phyloP scores from a whole-genome alignment of 2,888 invertebrate genomes.

The Tipula vernalis region DNA sequence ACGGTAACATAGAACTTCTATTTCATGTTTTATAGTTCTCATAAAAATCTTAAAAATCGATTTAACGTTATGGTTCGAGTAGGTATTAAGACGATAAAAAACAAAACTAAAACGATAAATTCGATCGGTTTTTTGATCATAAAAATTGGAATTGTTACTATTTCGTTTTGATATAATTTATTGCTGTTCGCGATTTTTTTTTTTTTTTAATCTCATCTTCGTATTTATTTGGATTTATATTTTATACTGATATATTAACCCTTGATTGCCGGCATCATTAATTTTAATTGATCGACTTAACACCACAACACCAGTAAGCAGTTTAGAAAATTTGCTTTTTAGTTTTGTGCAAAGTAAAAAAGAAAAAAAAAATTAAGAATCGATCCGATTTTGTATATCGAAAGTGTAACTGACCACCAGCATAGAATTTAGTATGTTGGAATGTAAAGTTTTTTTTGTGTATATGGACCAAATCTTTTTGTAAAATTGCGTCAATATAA shows the following conservation, averaged over 20 bases:
- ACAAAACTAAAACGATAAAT: background rate
- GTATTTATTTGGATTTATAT: background rate
- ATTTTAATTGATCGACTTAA: background rate
- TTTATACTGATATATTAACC: background rate
- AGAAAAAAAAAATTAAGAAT: background rate
- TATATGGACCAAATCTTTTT: background rate
- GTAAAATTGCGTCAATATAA: background rate
- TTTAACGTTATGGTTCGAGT: background rate
- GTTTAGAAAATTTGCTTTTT: background rate
- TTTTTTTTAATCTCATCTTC: background rate
- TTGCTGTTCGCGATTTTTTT: background rate
- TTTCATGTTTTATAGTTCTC: background rate
- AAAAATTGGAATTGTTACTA: background rate
- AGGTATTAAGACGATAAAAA: background rate
- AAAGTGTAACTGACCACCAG: background rate
- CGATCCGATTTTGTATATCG: background rate
- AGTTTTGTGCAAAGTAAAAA: background rate
- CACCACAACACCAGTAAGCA: background rate
- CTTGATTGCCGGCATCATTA: background rate
- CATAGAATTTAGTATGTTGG: background rate
- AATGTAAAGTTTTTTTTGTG: background rate
- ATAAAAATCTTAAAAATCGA: background rate
- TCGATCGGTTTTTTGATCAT: conserved; percentile 4
- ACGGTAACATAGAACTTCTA: background rate
- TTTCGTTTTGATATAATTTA: background rate